These are phyloP conservation scores for Drosophila conformis DNA, from an alignment of 2,888 invertebrate genomes.

Conservation along the genomic window DNA sequence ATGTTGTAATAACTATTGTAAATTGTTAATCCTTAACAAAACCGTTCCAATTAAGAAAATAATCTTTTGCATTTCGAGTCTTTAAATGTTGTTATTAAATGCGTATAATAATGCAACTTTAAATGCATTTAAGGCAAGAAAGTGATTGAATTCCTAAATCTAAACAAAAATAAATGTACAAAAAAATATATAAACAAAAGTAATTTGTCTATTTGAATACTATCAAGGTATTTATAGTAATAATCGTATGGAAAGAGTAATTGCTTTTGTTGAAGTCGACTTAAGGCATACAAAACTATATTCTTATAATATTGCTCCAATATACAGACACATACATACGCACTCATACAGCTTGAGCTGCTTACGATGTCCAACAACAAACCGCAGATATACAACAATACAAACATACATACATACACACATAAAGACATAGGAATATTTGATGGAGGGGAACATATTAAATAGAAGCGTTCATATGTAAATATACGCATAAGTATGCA, in stretches of 20 bases:
- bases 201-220: neutral
- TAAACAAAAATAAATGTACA: neutral
- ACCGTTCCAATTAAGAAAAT: neutral
- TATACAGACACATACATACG: neutral
- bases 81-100: neutral
- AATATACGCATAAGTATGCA: neutral
- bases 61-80: neutral
- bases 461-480: neutral
- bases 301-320: neutral
- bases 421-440: neutral
- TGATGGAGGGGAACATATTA: slow-evolving; percentile 10
- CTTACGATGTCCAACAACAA: slow-evolving; percentile 52
- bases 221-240: neutral
- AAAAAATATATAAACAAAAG: neutral
- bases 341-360: slow-evolving; percentile 20
- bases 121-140: neutral
- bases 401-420: slow-evolving; percentile 1
- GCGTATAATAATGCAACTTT: neutral
- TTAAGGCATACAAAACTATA: neutral
- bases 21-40: neutral
- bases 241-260: neutral
- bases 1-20: neutral
- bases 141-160: neutral
- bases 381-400: slow-evolving; percentile 8
- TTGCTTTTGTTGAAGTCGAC: neutral